A percentile compares a stretch with the other conserved stretches of the same genome.
Evolutionary conservation across 2,113 vertebrate species (phyloP).

Genomic region (Orcinus orca): DNA sequence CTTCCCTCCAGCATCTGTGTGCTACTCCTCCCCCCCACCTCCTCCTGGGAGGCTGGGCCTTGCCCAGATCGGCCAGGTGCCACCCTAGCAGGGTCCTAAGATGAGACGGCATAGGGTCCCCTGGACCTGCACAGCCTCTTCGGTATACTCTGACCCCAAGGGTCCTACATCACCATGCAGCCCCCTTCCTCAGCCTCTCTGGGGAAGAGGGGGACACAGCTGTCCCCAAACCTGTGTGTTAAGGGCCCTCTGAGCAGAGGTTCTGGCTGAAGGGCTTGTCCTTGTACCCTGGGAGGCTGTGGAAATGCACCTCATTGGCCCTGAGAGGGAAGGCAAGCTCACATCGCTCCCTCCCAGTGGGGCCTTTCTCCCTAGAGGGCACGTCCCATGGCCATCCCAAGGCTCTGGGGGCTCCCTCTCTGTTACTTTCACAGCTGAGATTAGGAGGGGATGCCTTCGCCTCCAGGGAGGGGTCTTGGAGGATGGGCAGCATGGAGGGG

Average conservation of each 20-base stretch:
- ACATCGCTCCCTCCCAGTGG: rapidly evolving
- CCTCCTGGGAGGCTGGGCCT: background rate
- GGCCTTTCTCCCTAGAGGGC: background rate
- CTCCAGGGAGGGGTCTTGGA: rapidly evolving
- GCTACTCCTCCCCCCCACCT: too few species aligned
- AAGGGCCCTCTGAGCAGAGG: background rate
- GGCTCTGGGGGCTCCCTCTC: too few species aligned
- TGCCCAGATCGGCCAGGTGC: rapidly evolving
- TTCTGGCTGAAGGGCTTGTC: background rate
- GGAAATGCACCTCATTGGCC: rapidly evolving
- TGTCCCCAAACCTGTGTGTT: rapidly evolving
- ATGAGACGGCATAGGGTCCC: background rate
- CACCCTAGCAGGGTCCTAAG: background rate
- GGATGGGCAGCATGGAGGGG: background rate
- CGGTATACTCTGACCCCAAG: background rate
- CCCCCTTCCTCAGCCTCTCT: background rate
- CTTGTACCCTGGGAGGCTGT: background rate
- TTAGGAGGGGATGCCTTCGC: background rate
- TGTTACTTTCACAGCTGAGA: background rate
- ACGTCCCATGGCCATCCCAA: rapidly evolving
- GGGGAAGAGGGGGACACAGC: rapidly evolving
- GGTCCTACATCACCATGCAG: rapidly evolving
- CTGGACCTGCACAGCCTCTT: rapidly evolving
- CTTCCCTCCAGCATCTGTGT: rapidly evolving
- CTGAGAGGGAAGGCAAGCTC: background rate